Base-by-base conservation (phyloP, 2,113 vertebrate genomes). In the Takifugu flavidus region DNA sequence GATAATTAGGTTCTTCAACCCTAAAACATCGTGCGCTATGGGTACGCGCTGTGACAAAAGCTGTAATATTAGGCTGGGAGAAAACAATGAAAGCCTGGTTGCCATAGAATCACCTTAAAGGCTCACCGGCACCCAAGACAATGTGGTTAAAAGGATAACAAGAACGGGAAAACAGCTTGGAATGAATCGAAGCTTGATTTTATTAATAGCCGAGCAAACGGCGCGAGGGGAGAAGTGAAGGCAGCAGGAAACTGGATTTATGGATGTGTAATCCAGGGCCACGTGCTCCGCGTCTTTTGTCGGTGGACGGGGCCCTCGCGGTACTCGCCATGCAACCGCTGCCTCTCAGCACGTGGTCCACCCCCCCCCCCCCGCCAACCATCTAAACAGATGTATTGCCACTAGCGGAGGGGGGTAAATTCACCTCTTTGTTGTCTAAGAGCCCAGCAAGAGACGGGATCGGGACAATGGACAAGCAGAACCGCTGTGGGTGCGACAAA, bases 391-490 rank as follows among this genome's bases (percentile, higher is more conserved):
- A 76, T 60, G 77, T 54, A 57, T 73, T 67, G 79, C 74, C 62
- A 66, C 65, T 65, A 80, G 62, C 25, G 63, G 65, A 70, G 13
- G 39, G 69, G 82, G 65, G 83, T 77, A 82, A 84, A 82, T 84
- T 71, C 62, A 72, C 76, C 76, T 79, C 79, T 80, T 82, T 85
- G 82, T 85, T 80, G 80, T 80, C 79, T 74, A 70, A 78, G 72
- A 66, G 62, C 56, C 63, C 5, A 2, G 28, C 58, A 52, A 52
- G 62, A 20, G 62, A 65, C 12, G 44, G 20, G 57, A 65, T 62
- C 27, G 1, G 49, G 51, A 75, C 74, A 68, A 72, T 72, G 72
- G 61, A 62, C 62, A 66, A 25, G 27, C 31, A 34, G 46, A 53
- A 56, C 59, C 54, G 27, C 64, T 29, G 50, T 31, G 69, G 56